Percentiles rank a stretch among this genome's conserved stretches.
Conservation (phyloP, 2,888 invertebrate genomes). For the Dinocampus coccinellae region DNA sequence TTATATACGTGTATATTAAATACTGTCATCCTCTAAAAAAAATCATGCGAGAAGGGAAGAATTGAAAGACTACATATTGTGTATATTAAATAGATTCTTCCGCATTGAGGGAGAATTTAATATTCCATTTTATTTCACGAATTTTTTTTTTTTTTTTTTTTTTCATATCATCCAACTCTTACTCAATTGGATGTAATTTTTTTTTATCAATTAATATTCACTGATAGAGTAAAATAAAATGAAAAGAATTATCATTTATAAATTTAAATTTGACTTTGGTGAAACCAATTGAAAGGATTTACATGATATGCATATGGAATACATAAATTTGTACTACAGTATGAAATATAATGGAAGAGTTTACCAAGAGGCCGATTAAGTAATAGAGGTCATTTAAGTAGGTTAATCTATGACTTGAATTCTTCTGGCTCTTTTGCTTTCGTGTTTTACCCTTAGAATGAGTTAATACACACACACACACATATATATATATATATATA, state of each 20-base stretch:
- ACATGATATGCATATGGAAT: too few relatives aligned
- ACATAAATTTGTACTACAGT: background rate
- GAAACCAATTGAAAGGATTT: too few relatives aligned
- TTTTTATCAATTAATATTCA: too few relatives aligned
- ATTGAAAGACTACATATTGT: background rate
- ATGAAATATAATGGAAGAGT: constrained; percentile 21
- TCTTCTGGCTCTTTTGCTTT: constrained; percentile 29
- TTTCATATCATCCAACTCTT: too few relatives aligned
- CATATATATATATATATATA: constrained; percentile 22
- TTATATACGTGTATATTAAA: constrained; percentile 20
- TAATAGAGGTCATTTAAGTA: constrained; percentile 48
- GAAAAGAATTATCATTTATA: background rate
- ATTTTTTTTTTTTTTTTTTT: background rate
- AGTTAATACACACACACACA: background rate
- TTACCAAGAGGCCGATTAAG: constrained; percentile 47
- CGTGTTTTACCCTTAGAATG: constrained; percentile 31
- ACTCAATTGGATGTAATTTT: too few relatives aligned
- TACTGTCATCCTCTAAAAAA: constrained; percentile 12
- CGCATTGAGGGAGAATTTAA: constrained; percentile 11
- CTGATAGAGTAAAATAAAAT: too few relatives aligned
- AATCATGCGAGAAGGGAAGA: background rate
- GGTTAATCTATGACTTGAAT: constrained; percentile 42
- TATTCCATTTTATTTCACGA: too few relatives aligned
- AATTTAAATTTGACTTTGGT: too few relatives aligned
- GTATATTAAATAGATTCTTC: constrained; percentile 15